Base-by-base conservation (phyloP, 1,140 invertebrate species). In the Teleopsis dalmanni region DNA sequence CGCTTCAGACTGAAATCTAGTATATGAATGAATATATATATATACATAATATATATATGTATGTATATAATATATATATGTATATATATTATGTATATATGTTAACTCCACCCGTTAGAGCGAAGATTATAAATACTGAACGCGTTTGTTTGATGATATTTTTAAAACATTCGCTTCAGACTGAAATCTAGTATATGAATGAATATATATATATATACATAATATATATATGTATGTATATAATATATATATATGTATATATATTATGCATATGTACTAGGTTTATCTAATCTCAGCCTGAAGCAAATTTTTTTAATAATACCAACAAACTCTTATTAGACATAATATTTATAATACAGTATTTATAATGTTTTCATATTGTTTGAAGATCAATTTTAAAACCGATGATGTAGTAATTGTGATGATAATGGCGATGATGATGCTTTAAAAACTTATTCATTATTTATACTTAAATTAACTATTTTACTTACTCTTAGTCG, bases 181-280 rank as follows among this genome's bases (percentile, higher is more conserved):
- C 22, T 31, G n/a, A n/a, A n/a, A n/a, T n/a, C n/a, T n/a, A n/a
- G n/a, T n/a, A n/a, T n/a, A n/a, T n/a, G n/a, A n/a, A n/a, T n/a
- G n/a, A n/a, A n/a, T n/a, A n/a, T n/a, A n/a, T n/a, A n/a, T n/a
- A n/a, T n/a, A n/a, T n/a, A 29, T 9, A 43, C 31, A 43, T 29
- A 29, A 13, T 29, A 29, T 13, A 29, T 31, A 23, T 43, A 11
- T 42, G 40, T 29, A 43, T 14, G 26, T 31, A 43, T 43, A 43
- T 10, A n/a, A 29, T 29, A 45, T 45, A 35, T n/a, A 45, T 34
- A n/a, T 45, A 18, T 34, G 18, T n/a, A 11, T 16, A 11, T 45
- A 22, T 13, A 8, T 29, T 33, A 22, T 22, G 4, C 33, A 45
- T n/a, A 35, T 9, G 29, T 31, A 4, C 27, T 10, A 21, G 34